Evolutionary conservation across 2,113 vertebrate species (phyloP).

Genomic region (Jacana jacana): DNA sequence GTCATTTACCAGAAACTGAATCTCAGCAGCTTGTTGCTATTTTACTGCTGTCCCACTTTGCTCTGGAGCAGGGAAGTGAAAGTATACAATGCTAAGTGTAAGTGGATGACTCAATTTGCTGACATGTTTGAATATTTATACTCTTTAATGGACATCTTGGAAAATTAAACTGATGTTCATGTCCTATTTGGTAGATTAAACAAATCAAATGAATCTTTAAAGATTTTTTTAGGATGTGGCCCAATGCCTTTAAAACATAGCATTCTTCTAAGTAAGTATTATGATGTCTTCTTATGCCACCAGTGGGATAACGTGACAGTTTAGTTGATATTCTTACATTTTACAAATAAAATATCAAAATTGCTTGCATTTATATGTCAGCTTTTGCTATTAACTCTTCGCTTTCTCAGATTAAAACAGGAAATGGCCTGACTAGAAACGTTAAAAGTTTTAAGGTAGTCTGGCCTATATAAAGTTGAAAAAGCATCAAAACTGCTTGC

Average conservation of each 20-base stretch:
- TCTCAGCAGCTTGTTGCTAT: not conserved
- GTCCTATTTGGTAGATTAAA: not conserved
- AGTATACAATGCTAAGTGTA: not conserved
- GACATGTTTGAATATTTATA: not conserved
- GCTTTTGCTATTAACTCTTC: not conserved
- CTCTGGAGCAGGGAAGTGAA: not conserved
- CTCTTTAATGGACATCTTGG: not conserved
- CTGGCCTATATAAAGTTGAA: not conserved
- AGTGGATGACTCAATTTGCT: not conserved
- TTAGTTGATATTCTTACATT: not conserved
- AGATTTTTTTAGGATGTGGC: not conserved
- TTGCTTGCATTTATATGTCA: not conserved
- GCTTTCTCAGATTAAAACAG: not conserved
- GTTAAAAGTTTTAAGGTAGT: not conserved
- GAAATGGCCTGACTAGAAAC: not conserved
- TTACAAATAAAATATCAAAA: not conserved
- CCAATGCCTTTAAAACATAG: not conserved
- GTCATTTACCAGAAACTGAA: not conserved
- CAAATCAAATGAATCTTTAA: not conserved
- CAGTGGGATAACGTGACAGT: fast-evolving
- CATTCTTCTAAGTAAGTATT: not conserved
- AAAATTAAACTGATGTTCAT: not conserved
- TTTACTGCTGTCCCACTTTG: not conserved
- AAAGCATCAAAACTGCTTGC: not conserved
- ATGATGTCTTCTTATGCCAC: not conserved